Conservation (phyloP, 2,113 vertebrate genomes). For the Albula goreensis region DNA sequence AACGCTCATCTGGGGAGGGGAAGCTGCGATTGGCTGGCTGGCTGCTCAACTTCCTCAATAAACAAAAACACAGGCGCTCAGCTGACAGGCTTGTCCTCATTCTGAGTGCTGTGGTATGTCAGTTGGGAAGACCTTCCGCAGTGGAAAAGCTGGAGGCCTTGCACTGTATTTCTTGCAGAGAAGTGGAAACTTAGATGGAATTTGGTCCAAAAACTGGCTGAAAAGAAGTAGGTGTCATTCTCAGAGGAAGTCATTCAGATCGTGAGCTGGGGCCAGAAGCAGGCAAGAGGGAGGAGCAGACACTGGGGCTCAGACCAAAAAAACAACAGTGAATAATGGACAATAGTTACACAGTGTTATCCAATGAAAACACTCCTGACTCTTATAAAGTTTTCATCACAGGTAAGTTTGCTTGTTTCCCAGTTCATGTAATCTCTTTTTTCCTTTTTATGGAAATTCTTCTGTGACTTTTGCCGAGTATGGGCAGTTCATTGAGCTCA, state of each 20-base stretch:
- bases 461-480: not conserved
- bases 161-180: not conserved
- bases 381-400: constrained; percentile 40
- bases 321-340: constrained; percentile 47
- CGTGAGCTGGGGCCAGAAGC: constrained; percentile 27
- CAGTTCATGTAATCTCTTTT: not conserved
- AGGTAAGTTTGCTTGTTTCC: constrained; percentile 51
- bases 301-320: constrained; percentile 13
- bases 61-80: constrained; percentile 54
- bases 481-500: too few species aligned
- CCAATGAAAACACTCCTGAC: constrained; percentile 31
- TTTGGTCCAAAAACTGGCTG: constrained; percentile 4
- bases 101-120: not conserved
- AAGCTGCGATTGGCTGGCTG: constrained; percentile 51
- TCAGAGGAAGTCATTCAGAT: constrained; percentile 18
- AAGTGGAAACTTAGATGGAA: constrained; percentile 9
- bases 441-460: not conserved
- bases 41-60: constrained; percentile 53
- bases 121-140: not conserved
- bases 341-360: constrained; percentile 48
- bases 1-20: not conserved
- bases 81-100: constrained; percentile 39
- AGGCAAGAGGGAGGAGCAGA: not conserved
- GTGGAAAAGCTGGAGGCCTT: not conserved
- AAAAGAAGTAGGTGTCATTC: not conserved